Conservation (phyloP, 2,888 invertebrate species). For the Cantharis nigra region DNA sequence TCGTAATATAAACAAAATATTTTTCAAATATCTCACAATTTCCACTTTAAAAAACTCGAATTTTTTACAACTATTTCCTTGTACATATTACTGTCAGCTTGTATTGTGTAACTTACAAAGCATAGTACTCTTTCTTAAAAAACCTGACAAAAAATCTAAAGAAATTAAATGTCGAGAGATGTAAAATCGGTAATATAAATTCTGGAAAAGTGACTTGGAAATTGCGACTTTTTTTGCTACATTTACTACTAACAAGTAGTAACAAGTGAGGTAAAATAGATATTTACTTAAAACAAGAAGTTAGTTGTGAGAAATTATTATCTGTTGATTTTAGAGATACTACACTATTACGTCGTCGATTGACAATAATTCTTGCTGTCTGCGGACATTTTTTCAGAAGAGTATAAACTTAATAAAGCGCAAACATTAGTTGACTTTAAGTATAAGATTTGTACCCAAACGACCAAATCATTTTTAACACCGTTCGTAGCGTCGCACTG, state of each 20-base stretch:
- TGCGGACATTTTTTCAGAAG: background rate
- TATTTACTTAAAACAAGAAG: background rate
- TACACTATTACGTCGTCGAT: background rate
- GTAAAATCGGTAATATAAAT: background rate
- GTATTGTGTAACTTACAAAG: background rate
- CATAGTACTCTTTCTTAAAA: background rate
- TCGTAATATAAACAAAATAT: background rate
- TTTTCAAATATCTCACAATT: background rate
- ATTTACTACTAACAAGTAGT: background rate
- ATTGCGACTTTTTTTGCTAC: background rate
- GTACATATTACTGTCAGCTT: background rate
- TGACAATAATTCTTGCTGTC: background rate
- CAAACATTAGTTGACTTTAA: background rate
- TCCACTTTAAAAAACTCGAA: background rate
- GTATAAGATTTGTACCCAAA: background rate
- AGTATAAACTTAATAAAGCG: background rate
- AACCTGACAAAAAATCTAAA: background rate
- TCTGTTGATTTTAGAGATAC: background rate
- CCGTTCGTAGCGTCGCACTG: background rate
- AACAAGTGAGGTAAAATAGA: background rate
- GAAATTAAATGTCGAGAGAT: background rate
- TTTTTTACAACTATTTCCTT: background rate
- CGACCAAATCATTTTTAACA: background rate
- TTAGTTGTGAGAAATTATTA: background rate
- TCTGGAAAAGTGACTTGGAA: background rate